phyloP scores from a whole-genome alignment of 2,888 invertebrate species.

The Cryptocephalus moraei region DNA sequence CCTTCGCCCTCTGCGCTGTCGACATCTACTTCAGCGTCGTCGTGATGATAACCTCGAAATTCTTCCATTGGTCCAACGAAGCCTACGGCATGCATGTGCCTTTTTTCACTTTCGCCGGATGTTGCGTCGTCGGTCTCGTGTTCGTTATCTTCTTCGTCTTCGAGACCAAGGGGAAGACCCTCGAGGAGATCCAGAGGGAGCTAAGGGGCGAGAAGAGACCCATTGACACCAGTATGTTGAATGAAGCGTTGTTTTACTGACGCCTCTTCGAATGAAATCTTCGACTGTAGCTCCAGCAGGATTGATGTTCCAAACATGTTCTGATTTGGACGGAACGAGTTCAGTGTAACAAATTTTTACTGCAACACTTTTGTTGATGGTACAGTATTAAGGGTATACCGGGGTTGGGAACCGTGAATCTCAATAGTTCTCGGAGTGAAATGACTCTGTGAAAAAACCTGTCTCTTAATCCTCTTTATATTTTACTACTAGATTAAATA shows the following conservation, averaged over 20 bases:
- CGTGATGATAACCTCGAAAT: constrained; percentile 39
- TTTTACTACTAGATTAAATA: no score
- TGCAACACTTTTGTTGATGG: no score
- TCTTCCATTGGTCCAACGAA: constrained; percentile 37
- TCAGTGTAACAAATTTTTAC: no score
- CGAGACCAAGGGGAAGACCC: constrained; percentile 43
- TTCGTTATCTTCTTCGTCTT: constrained; percentile 38
- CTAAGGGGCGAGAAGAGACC: constrained; percentile 15
- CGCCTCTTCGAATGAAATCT: no score
- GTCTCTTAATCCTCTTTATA: no score
- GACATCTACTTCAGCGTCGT: constrained; percentile 42
- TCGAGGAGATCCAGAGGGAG: constrained; percentile 40
- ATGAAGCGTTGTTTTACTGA: background rate
- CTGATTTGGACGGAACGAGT: no score
- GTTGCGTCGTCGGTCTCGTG: constrained; percentile 30
- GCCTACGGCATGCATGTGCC: constrained; percentile 38
- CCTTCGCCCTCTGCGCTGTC: constrained; percentile 45
- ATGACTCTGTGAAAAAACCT: no score
- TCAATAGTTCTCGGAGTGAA: no score
- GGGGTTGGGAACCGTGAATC: no score
- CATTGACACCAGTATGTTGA: background rate
- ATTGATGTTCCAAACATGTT: no score
- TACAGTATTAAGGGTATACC: no score
- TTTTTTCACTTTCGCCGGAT: constrained; percentile 37
- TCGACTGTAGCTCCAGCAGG: no score